A percentile compares a stretch with the other conserved stretches of the same genome.
These are phyloP conservation scores for Macropodus opercularis DNA, from an alignment of 2,797 vertebrate genomes.

Conservation along the genomic window DNA sequence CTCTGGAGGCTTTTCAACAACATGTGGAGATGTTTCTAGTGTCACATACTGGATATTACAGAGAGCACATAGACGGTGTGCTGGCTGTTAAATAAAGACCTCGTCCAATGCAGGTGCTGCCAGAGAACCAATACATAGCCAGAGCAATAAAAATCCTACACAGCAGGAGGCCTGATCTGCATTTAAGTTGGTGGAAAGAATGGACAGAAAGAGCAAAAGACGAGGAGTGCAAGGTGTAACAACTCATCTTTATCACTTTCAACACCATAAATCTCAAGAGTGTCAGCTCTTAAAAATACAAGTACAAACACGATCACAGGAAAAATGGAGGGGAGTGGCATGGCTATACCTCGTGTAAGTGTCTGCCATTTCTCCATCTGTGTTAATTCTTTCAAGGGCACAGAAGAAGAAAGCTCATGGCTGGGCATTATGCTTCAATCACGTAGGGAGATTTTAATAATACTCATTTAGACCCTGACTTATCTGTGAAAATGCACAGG, in stretches of 20 bases:
- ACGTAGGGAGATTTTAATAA: conserved; percentile 51
- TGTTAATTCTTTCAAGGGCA: conserved; percentile 76
- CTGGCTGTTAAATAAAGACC: conserved; percentile 32
- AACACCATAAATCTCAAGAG: conserved; percentile 70
- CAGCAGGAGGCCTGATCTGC: conserved; percentile 44
- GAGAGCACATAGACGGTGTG: conserved; percentile 36
- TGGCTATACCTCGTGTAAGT: conserved; percentile 73
- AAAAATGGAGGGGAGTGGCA: conserved; percentile 67
- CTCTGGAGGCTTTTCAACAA: conserved; percentile 72
- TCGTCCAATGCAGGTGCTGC: conserved; percentile 41
- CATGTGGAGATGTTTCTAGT: conserved; percentile 73
- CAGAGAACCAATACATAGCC: conserved; percentile 18
- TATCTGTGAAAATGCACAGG: conserved; percentile 10
- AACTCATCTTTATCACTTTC: conserved; percentile 76
- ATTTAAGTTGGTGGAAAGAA: conserved; percentile 42
- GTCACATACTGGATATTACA: conserved; percentile 69
- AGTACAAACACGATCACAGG: conserved; percentile 81
- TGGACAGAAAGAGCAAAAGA: conserved; percentile 35
- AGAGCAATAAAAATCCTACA: conserved; percentile 45
- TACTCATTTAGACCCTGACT: conserved; percentile 20
- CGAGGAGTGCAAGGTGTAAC: conserved; percentile 50
- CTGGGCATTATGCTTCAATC: conserved; percentile 48
- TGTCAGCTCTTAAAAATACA: conserved; percentile 71
- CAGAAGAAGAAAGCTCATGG: conserved; percentile 56
- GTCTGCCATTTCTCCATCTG: conserved; percentile 76